phyloP scores from a whole-genome alignment of 1,140 invertebrate species.

The Drosophila elegans region DNA sequence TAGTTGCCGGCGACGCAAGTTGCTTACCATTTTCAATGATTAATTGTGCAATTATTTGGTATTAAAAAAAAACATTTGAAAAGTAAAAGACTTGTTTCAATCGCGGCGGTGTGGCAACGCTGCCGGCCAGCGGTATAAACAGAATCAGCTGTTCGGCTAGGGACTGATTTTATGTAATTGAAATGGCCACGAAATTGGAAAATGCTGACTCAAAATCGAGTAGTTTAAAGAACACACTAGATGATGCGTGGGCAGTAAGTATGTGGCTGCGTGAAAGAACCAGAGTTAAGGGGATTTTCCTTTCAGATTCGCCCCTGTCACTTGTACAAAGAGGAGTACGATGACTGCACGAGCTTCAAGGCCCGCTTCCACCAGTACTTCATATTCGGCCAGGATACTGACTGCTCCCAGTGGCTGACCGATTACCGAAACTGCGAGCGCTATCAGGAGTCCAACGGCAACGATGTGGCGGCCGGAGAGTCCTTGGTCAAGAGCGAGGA shows the following conservation, averaged over 20 bases:
- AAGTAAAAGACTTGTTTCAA: slow-evolving; percentile 14
- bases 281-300: background rate
- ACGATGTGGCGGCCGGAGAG: slow-evolving; percentile 88
- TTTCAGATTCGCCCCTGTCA: slow-evolving; percentile 90
- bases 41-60: slow-evolving; percentile 51
- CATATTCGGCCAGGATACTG: slow-evolving; percentile 89
- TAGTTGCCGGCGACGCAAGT: slow-evolving; percentile 38
- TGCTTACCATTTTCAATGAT: slow-evolving; percentile 42
- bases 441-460: slow-evolving; percentile 86
- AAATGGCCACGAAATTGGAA: slow-evolving; percentile 46
- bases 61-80: slow-evolving; percentile 44
- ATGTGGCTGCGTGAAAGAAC: background rate
- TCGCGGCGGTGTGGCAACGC: slow-evolving; percentile 20
- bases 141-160: slow-evolving; percentile 45
- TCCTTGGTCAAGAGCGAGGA: slow-evolving; percentile 90
- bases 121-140: slow-evolving; percentile 32
- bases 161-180: slow-evolving; percentile 31
- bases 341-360: slow-evolving; percentile 90
- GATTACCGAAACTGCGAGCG: slow-evolving; percentile 91
- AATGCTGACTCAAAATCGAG: slow-evolving; percentile 28
- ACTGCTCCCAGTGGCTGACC: slow-evolving; percentile 92
- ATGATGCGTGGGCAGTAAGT: slow-evolving; percentile 74
- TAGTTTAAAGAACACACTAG: slow-evolving; percentile 13
- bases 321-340: slow-evolving; percentile 91
- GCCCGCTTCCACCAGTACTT: slow-evolving; percentile 95